Evolutionary conservation across 2,888 invertebrate genomes (phyloP), one percentile per base, ranked within the genome.

Genomic region (Lumbricus terrestris): DNA sequence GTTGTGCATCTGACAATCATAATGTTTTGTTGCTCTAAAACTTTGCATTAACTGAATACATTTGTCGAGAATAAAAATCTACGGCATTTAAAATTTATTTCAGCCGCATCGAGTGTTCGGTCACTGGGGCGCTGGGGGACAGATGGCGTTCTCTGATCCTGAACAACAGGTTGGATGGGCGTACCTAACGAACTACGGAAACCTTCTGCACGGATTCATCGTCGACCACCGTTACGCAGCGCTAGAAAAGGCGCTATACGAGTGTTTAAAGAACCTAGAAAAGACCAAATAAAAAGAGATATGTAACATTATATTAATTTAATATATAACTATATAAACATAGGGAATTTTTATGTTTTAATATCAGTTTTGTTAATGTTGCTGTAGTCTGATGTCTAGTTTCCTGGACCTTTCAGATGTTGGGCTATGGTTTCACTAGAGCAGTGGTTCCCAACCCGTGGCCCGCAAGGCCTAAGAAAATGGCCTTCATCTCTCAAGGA

Each of bases 91-190:
- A 69, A 69, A 38, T 90, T 5, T 88, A 34, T 88, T 90, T 42
- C 89, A 90, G 91, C n/a, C 37, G 13, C 88, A 88, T 69, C 42
- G 18, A 3, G 42, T 89, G 16, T 90, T 89, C 54, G 91, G 91
- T n/a, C 91, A 91, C 88, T 90, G 89, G 90, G 95, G 95, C 0
- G 94, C 94, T 91, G 95, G 95, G 8, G 95, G 95, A 0, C 95
- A 95, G 92, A 94, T 94, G 92, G 94, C 93, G 8, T 93, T 94
- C 33, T 93, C 93, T 23, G 95, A 95, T 92, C 92, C 93, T n/a
- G 92, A 94, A 47, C 93, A 94, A 91, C 93, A 93, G 83, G 92
- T 95, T 16, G 94, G 94, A 18, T 94, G 95, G 91, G 94, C 95
- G 34, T 95, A 95, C 92, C 92, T 94, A 38, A 94, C 95, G 38